phyloP scores from a whole-genome alignment of 2,113 vertebrate species.

The Morone saxatilis region DNA sequence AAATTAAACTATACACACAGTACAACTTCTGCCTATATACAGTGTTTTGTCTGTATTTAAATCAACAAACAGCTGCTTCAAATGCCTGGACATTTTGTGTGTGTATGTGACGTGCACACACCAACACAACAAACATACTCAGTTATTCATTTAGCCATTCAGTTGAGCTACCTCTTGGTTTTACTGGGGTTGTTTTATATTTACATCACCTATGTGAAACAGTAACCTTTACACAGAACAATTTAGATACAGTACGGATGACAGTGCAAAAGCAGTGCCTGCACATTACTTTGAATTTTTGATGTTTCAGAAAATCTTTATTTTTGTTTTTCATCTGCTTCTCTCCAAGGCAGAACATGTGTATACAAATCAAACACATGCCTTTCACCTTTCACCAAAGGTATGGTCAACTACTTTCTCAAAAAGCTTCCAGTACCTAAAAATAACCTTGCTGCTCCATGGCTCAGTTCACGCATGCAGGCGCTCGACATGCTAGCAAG shows the following conservation, averaged over 20 bases:
- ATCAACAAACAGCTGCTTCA: slow-evolving; percentile 80
- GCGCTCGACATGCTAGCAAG: slow-evolving; percentile 41
- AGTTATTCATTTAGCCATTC: slow-evolving; percentile 81
- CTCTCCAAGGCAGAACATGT: slow-evolving; percentile 65
- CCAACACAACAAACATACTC: slow-evolving; percentile 74
- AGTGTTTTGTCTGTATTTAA: slow-evolving; percentile 76
- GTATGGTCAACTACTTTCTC: slow-evolving; percentile 73
- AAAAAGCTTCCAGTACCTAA: slow-evolving; percentile 75
- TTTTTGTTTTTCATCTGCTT: slow-evolving; percentile 43
- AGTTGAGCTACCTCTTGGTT: slow-evolving; percentile 83
- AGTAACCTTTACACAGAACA: slow-evolving; percentile 61
- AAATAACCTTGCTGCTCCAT: slow-evolving; percentile 61
- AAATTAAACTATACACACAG: slow-evolving; percentile 55
- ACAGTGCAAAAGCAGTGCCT: slow-evolving; percentile 76
- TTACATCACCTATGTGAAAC: slow-evolving; percentile 73
- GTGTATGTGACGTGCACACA: slow-evolving; percentile 38
- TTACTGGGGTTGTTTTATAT: slow-evolving; percentile 75
- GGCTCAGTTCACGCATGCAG: slow-evolving; percentile 49
- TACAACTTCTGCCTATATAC: slow-evolving; percentile 69
- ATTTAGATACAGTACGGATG: slow-evolving; percentile 63
- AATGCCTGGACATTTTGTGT: slow-evolving; percentile 71
- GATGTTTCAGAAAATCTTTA: slow-evolving; percentile 27
- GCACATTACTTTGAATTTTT: slow-evolving; percentile 62
- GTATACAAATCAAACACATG: slow-evolving; percentile 67
- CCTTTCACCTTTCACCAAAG: slow-evolving; percentile 80